Base-by-base conservation (phyloP, 2,113 vertebrate species). In the Perca fluviatilis region DNA sequence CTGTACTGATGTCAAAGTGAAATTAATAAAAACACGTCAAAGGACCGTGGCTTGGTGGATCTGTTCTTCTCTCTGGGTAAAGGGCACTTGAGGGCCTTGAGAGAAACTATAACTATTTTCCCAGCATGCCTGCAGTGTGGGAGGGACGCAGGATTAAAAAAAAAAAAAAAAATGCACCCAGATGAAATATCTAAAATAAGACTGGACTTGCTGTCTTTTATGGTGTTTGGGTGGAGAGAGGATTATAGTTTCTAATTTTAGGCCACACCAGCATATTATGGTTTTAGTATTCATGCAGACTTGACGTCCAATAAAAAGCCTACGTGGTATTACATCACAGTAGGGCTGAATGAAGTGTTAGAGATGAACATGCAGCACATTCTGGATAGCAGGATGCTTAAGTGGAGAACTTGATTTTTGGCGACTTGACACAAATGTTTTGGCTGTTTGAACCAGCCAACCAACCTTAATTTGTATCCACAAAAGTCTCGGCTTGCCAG, bases 1-100 rank as follows among this genome's bases (percentile, higher is more conserved):
- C 92, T 95, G 94, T 95, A 92, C 92, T 95, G 92, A 94, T 95
- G 95, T 95, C 89, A 88, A 94, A 93, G 92, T 95, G 89, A 91
- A 95, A 93, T 94, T 82, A 96, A 95, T 95, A 96, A 96, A 95
- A 95, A 91, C 77, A 73, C 77, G 73, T 94, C 66, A 92, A 93
- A 93, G 89, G 82, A 90, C 64, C 3, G 16, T 11, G 68, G 25
- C 56, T 61, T 43, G 7, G 54, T 83, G 40, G 2, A 13, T 83
- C 10, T 81, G 0, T 72, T 81, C 33, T 63, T 56, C 12, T 69
- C n/a, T 40, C 15, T 46, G 49, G 51, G 46, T 54, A 0, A 68
- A 30, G 19, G 23, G 12, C 27, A 27, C 21, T 16, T 3, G 21
- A 36, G 51, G 21, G n/a, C 61, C 14, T 64, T 33, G 18, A 16